Conservation (phyloP, 2,797 vertebrate genomes). For the Acropternis orthonyx region DNA sequence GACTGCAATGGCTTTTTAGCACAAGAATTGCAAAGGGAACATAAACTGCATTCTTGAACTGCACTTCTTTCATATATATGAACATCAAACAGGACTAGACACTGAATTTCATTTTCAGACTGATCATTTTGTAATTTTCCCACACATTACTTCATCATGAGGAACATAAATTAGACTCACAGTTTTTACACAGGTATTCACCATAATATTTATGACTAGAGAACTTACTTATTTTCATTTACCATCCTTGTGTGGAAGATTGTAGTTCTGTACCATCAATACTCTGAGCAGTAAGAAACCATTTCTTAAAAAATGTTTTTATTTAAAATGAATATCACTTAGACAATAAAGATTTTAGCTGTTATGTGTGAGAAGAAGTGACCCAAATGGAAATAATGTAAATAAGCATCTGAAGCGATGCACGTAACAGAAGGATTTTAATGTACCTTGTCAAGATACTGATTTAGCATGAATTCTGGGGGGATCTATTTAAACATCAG, state of each 20-base stretch:
- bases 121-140: neutral
- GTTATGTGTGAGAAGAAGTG: neutral
- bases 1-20: neutral
- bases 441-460: neutral
- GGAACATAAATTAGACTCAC: neutral
- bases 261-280: neutral
- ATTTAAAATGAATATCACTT: neutral
- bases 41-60: neutral
- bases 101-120: neutral
- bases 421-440: neutral
- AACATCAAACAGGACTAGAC: neutral
- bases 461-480: neutral
- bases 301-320: neutral
- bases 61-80: neutral
- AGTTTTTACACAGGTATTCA: neutral
- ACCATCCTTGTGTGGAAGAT: neutral
- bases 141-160: neutral
- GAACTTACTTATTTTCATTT: neutral
- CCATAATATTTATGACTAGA: conserved; percentile 11
- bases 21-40: neutral
- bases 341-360: neutral
- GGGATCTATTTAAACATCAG: neutral
- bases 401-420: neutral
- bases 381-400: neutral
- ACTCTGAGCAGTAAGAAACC: neutral